A percentile compares a stretch with the other conserved stretches of the same genome.
These are phyloP conservation scores for Papilio aristodemus DNA, from an alignment of 1,140 invertebrate genomes.

Conservation along the genomic window DNA sequence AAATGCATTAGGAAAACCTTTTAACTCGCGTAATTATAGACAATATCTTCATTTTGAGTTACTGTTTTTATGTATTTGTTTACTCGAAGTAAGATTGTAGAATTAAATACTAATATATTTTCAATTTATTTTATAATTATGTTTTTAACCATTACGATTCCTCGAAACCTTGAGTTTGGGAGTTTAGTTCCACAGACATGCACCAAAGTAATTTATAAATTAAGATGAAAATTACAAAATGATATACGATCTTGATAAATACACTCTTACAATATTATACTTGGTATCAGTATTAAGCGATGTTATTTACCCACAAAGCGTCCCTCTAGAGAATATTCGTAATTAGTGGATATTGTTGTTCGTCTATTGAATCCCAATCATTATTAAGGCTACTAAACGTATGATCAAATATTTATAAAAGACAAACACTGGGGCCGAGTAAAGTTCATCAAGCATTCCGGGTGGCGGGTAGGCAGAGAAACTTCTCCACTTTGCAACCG, in stretches of 20 bases:
- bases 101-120: background rate
- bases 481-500: conserved; percentile 30
- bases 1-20: conserved; percentile 21
- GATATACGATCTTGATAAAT: too few relatives aligned
- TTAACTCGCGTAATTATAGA: conserved; percentile 12
- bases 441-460: conserved; percentile 17
- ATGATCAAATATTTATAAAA: conserved; percentile 15
- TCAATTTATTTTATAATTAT: too few relatives aligned
- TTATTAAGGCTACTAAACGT: background rate
- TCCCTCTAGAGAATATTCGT: background rate
- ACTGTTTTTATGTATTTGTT: background rate
- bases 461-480: background rate
- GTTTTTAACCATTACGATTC: too few relatives aligned
- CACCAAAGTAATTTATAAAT: too few relatives aligned
- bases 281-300: too few relatives aligned
- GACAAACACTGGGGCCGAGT: background rate
- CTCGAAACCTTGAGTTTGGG: too few relatives aligned
- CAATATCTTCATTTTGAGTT: background rate
- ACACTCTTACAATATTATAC: too few relatives aligned
- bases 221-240: too few relatives aligned
- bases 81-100: background rate
- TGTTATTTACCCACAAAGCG: too few relatives aligned
- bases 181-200: too few relatives aligned
- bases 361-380: background rate
- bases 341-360: background rate